Conservation (phyloP, 2,888 invertebrate species). For the Cephus sareptanus region DNA sequence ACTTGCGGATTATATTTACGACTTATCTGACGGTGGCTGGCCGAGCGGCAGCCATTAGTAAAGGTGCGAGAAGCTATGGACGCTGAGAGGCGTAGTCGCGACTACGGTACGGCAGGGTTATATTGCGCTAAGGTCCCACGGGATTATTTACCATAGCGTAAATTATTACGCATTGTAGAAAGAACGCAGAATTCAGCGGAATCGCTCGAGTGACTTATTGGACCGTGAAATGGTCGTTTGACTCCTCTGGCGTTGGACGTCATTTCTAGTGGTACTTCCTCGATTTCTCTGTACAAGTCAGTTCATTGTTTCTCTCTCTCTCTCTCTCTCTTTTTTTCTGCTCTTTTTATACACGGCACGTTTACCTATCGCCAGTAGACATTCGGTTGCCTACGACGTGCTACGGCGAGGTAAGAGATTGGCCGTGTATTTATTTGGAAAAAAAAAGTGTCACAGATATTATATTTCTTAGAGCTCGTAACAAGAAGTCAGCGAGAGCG, state of each 20-base stretch:
- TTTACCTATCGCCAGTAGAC: neutral
- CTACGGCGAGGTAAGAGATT: neutral
- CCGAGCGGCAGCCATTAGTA: conserved; percentile 36
- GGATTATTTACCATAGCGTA: conserved; percentile 10
- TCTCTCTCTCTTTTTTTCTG: neutral
- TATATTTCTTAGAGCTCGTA: neutral
- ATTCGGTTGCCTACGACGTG: neutral
- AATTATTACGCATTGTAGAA: conserved; percentile 8
- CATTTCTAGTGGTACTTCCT: neutral
- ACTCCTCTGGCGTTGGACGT: neutral
- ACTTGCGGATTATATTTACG: conserved; percentile 46
- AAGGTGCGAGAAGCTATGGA: conserved; percentile 16
- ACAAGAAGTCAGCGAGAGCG: neutral
- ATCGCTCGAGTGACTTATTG: conserved; percentile 25
- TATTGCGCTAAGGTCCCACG: neutral
- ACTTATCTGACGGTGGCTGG: conserved; percentile 39
- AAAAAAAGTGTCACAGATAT: neutral
- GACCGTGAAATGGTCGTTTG: conserved; percentile 29
- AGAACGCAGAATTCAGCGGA: neutral
- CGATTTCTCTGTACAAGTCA: neutral
- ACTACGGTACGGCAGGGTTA: neutral
- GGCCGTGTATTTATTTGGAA: neutral
- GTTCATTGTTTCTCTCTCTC: neutral
- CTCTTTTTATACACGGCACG: neutral
- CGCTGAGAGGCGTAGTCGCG: neutral